A percentile compares a stretch with the other conserved stretches of the same genome.
These are phyloP conservation scores for Piezodorus guildinii DNA, from an alignment of 1,140 invertebrate genomes.

Conservation along the genomic window DNA sequence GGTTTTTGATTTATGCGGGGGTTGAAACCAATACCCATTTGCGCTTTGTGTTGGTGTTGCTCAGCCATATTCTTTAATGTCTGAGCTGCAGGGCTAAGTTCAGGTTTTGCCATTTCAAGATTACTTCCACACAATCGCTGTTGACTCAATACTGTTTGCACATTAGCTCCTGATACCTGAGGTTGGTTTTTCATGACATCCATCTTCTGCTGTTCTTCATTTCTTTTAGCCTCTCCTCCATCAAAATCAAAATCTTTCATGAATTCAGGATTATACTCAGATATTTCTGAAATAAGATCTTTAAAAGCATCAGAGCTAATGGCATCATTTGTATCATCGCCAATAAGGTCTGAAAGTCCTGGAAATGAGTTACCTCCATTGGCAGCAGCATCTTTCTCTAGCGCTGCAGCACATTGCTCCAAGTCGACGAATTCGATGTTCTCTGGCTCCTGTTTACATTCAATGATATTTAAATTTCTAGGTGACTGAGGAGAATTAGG, in stretches of 20 bases:
- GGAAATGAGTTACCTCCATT: conserved; percentile 54
- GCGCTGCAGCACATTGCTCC: conserved; percentile 61
- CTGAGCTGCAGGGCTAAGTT: conserved; percentile 78
- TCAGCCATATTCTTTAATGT: conserved; percentile 93
- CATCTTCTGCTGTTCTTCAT: conserved; percentile 28
- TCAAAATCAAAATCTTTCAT: conserved; percentile 73
- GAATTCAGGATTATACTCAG: conserved; percentile 67
- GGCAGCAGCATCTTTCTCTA: conserved; percentile 65
- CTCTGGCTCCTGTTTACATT: conserved; percentile 75
- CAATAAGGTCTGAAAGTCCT: conserved; percentile 61
- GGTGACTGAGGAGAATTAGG: conserved; percentile 19
- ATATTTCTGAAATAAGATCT: conserved; percentile 77
- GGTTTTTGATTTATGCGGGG: conserved; percentile 26
- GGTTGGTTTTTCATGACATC: background rate
- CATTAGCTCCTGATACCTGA: background rate
- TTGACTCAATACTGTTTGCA: background rate
- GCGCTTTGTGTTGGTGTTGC: conserved; percentile 81
- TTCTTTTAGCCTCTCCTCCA: conserved; percentile 40
- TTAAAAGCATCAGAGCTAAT: conserved; percentile 71
- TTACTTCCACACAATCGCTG: conserved; percentile 8
- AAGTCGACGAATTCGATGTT: conserved; percentile 66
- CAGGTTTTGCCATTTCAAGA: conserved; percentile 30
- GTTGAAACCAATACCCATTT: conserved; percentile 42
- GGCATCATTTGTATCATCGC: conserved; percentile 69
- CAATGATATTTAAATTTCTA: conserved; percentile 39